phyloP scores from a whole-genome alignment of 1,140 invertebrate species.

The Zaprionus vittiger region DNA sequence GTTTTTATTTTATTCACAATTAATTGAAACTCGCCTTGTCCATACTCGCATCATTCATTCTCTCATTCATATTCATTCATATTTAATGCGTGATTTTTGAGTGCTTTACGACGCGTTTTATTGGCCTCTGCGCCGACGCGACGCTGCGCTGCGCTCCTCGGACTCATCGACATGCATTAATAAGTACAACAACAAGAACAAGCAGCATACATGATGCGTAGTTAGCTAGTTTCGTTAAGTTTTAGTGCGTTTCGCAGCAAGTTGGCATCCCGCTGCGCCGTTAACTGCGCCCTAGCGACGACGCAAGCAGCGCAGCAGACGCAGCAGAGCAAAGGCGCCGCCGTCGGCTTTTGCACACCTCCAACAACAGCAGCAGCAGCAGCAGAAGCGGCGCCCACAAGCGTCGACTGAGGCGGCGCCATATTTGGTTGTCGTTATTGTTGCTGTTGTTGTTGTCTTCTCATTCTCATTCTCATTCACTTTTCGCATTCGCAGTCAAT shows the following conservation, averaged over 20 bases:
- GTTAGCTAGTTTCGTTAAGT: slow-evolving; percentile 1
- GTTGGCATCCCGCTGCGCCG: slow-evolving; percentile 3
- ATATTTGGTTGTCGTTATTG: slow-evolving; percentile 59
- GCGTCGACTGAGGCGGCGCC: slow-evolving; percentile 55
- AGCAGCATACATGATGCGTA: neutral
- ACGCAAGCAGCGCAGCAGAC: neutral
- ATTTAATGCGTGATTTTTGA: slow-evolving; percentile 10
- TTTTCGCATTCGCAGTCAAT: slow-evolving; percentile 62
- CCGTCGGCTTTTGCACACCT: slow-evolving; percentile 54
- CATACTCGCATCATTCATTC: neutral
- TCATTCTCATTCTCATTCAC: slow-evolving; percentile 65
- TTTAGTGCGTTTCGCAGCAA: slow-evolving; percentile 3
- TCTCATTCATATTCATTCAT: slow-evolving; percentile 10
- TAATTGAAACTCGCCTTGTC: neutral
- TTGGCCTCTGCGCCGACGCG: too few relatives aligned
- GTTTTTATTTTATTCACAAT: neutral
- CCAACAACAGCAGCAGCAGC: slow-evolving; percentile 30
- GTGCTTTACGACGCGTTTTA: slow-evolving; percentile 8
- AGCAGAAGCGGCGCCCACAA: slow-evolving; percentile 45
- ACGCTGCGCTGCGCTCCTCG: slow-evolving; percentile 3
- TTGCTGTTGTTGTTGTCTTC: slow-evolving; percentile 20
- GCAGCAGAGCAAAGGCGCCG: slow-evolving; percentile 22
- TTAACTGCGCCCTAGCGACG: slow-evolving; percentile 3
- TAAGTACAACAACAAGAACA: neutral
- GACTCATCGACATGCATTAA: slow-evolving; percentile 6